Evolutionary conservation across 2,888 invertebrate species (phyloP), one percentile per base, ranked within the genome.

Genomic region (Drosophila suboccidentalis): DNA sequence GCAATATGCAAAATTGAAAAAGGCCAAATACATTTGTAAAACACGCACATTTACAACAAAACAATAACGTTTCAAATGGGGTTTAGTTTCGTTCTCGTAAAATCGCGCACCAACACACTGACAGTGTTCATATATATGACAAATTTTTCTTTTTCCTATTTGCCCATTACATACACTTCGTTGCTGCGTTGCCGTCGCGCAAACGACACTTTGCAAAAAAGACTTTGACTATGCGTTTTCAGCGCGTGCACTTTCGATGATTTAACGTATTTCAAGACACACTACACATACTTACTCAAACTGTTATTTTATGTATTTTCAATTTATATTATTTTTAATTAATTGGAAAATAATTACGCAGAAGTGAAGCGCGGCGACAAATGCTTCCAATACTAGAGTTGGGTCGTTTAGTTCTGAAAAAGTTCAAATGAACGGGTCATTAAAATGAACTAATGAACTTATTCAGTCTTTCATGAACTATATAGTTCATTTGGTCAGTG

Each of bases 281-380:
- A 70, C 51, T 50, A 46, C 54, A 65, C 66, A 78, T 85, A 85
- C 84, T 85, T 85, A 85, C 84, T 75, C 57, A 69, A 58, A 41
- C 41, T 64, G 39, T 26, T 65, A 50, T 50, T 75, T 80, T 65
- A 50, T 67, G 15, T 67, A 49, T 58, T 61, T 70, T 65, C 60
- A 26, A 62, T 38, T 46, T 61, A 26, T 49, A 53, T 78, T 71
- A 67, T 60, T 58, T 68, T 80, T 51, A 57, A 66, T 71, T 57
- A 66, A 76, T 67, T 77, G 63, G 78, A 61, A 79, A 84, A 81
- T 73, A 80, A 86, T 86, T 82, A 82, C 83, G 81, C 83, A 82
- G 83, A 77, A 70, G 50, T 71, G 66, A 80, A 77, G 69, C 83
- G 85, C 85, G 79, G 75, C 82, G 75, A 76, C 61, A 75, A 78